Base-by-base conservation (phyloP, 2,888 invertebrate species). In the Amblyteles armatorius region DNA sequence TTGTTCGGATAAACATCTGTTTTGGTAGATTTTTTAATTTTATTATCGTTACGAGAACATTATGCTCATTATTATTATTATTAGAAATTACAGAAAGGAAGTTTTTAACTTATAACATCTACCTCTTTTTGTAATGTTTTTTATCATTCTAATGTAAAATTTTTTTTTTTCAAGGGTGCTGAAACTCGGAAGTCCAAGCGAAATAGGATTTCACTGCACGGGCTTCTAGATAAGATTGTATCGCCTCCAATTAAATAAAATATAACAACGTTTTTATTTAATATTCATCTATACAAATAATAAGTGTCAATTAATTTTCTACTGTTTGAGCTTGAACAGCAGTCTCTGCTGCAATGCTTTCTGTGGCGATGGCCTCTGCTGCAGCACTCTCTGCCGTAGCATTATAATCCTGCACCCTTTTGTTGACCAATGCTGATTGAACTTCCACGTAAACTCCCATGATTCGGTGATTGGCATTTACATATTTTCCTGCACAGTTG, bases 401-500 rank as follows among this genome's bases (percentile, higher is more conserved):
- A 82, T 94, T 94, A 77, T 94, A 92, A 88, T 95, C 95, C 88
- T 95, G 94, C 83, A 95, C 93, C 87, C 95, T 93, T 88, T 93
- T 94, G 84, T 94, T 94, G 36, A 95, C 93, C 82, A 95, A 94
- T 74, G 94, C 92, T 57, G 95, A 95, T 90, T 96, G 96, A 33
- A 95, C 94, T 90, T 95, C 95, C 90, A 96, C 94, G 90, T 95
- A 96, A 77, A 95, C 94, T 88, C 94, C 93, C 95, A 96, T 96
- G 80, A 95, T 92, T 90, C 95, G 95, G 87, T 96, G 95, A 92
- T 96, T 96, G 57, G 94, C 95, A 73, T 94, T 94, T n/a, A 96
- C 94, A 90, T 95, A 95, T 92, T 96, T 96, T 26, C 94, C 94
- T 13, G 95, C 94, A 92, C 96, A 96, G 44, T 93, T 93, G 78